phyloP scores from a whole-genome alignment of 2,888 invertebrate genomes.

The Nemotelus nigrinus region DNA sequence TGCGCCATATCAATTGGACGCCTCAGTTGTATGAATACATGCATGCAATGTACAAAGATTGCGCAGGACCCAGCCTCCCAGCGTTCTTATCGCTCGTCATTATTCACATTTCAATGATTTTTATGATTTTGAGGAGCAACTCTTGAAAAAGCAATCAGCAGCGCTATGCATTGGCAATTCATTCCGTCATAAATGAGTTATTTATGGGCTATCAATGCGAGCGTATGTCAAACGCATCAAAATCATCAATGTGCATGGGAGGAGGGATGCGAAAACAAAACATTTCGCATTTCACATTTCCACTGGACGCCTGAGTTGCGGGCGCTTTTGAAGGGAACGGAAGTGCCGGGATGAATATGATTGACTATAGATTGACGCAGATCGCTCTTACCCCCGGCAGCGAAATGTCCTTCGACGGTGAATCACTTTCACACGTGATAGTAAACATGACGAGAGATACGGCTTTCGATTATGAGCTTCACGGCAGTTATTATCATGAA shows the following conservation, averaged over 20 bases:
- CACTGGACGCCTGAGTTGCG: neutral
- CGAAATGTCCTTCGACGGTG: slow-evolving; percentile 21
- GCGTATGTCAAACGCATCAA: slow-evolving; percentile 66
- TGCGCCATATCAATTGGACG: neutral
- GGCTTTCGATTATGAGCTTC: neutral
- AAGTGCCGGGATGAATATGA: neutral
- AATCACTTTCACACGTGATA: slow-evolving; percentile 27
- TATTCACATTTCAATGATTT: slow-evolving; percentile 51
- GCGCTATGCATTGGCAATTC: slow-evolving; percentile 54
- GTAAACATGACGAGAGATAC: no score
- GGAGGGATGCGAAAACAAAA: slow-evolving; percentile 38
- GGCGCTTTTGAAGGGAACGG: neutral
- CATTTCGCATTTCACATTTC: slow-evolving; percentile 34
- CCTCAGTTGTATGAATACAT: neutral
- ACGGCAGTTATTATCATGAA: neutral
- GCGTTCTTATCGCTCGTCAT: slow-evolving; percentile 47
- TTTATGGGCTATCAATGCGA: slow-evolving; percentile 65
- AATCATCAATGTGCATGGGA: slow-evolving; percentile 49
- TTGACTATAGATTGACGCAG: neutral
- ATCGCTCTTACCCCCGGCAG: neutral
- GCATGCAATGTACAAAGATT: neutral
- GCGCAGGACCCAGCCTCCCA: slow-evolving; percentile 38
- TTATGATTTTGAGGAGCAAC: slow-evolving; percentile 47
- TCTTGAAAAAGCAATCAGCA: slow-evolving; percentile 52
- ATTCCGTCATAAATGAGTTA: slow-evolving; percentile 65